Conservation (phyloP, 2,113 vertebrate genomes). For the Heteronetta atricapilla region DNA sequence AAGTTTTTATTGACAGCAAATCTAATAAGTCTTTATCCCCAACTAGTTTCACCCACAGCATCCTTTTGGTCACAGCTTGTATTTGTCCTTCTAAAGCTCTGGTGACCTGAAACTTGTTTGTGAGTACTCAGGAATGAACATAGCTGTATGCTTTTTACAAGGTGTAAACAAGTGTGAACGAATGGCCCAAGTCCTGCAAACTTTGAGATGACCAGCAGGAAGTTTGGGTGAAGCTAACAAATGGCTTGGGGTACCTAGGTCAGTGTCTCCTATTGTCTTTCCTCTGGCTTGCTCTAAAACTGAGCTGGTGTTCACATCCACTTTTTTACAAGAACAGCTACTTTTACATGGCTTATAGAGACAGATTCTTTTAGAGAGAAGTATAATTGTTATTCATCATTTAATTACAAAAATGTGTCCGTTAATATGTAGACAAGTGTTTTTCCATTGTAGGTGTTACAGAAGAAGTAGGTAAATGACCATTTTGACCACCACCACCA, state of each 20-base stretch:
- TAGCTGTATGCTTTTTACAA: neutral
- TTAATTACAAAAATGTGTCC: neutral
- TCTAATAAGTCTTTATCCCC: neutral
- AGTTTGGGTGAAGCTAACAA: neutral
- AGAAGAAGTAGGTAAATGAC: neutral
- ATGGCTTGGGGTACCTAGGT: neutral
- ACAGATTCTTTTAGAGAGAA: neutral
- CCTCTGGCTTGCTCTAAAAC: neutral
- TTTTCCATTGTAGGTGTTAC: neutral
- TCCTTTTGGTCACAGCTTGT: neutral
- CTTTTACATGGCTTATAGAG: neutral
- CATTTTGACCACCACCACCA: neutral
- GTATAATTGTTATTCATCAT: neutral
- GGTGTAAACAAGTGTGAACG: neutral
- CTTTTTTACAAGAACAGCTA: neutral
- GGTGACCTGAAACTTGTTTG: neutral
- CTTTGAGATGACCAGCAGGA: neutral
- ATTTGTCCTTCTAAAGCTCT: neutral
- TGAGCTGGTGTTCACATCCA: neutral
- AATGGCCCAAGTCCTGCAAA: neutral
- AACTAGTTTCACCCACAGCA: neutral
- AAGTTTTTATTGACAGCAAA: neutral
- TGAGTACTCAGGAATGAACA: neutral
- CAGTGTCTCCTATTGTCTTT: rapidly evolving
- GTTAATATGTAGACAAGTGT: neutral